phyloP scores from a whole-genome alignment of 2,797 vertebrate genomes.

The Mormyrops attenuatus region DNA sequence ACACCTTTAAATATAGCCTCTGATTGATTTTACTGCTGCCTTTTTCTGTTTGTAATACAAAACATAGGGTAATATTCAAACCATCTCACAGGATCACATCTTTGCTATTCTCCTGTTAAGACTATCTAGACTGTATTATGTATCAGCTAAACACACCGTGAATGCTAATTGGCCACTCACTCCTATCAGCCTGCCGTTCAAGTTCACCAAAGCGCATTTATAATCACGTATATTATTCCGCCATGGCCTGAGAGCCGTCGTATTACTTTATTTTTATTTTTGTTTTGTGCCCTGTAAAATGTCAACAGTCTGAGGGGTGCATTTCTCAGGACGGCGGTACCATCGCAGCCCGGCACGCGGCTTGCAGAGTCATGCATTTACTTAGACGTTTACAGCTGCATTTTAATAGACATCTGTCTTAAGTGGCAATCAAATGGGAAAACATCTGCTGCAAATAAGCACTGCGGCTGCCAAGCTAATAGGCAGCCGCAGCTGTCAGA shows the following conservation, averaged over 20 bases:
- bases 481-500: conserved; percentile 18
- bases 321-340: not conserved
- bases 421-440: conserved; percentile 21
- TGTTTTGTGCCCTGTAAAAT: not conserved
- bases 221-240: not conserved
- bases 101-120: not conserved
- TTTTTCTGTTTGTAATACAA: not conserved
- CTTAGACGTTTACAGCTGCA: conserved; percentile 14
- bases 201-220: not conserved
- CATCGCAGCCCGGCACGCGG: not conserved
- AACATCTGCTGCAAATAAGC: conserved; percentile 22
- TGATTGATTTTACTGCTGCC: not conserved
- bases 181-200: not conserved
- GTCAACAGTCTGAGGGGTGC: not conserved
- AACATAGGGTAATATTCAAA: not conserved
- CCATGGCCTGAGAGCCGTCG: not conserved
- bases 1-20: not conserved
- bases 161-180: not conserved
- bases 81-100: not conserved
- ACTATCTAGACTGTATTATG: not conserved
- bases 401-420: conserved; percentile 20
- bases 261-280: not conserved
- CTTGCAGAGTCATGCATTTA: conserved; percentile 6
- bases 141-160: not conserved
- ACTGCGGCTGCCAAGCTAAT: not conserved